These are phyloP conservation scores for Rosalia funebris DNA, from an alignment of 2,888 invertebrate species.

Conservation along the genomic window DNA sequence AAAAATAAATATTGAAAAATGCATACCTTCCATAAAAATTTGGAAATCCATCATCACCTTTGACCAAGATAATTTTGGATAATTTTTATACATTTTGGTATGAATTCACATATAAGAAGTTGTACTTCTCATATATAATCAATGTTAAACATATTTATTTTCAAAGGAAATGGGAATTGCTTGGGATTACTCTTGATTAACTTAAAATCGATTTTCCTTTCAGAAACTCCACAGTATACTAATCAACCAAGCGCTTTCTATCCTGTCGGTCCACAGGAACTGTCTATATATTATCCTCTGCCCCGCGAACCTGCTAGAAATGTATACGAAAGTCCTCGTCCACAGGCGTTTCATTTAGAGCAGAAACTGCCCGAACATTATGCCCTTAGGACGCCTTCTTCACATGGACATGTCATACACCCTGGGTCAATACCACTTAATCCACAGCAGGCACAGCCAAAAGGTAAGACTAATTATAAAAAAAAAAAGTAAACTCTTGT, in stretches of 20 bases:
- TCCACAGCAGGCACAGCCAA: conserved; percentile 59
- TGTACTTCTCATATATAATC: too few species aligned
- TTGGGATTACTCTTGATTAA: too few species aligned
- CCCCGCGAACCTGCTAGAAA: conserved; percentile 57
- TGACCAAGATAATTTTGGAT: too few species aligned
- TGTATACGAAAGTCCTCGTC: conserved; percentile 58
- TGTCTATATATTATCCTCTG: conserved; percentile 62
- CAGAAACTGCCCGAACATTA: conserved; percentile 61
- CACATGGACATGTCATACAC: conserved; percentile 68
- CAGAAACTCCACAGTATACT: conserved; percentile 67
- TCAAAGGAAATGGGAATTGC: too few species aligned
- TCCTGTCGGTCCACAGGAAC: conserved; percentile 64
- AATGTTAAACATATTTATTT: too few species aligned
- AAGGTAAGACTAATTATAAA: conserved; percentile 41
- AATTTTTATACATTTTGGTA: too few species aligned
- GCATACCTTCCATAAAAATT: too few species aligned
- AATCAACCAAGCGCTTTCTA: conserved; percentile 67
- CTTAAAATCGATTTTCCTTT: conserved; percentile 51
- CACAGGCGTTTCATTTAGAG: conserved; percentile 60
- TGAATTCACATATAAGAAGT: too few species aligned
- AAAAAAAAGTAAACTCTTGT: too few species aligned
- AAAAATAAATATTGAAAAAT: too few species aligned
- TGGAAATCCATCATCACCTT: too few species aligned
- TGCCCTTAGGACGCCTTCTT: conserved; percentile 62
- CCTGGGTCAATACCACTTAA: conserved; percentile 68